Evolutionary conservation across 2,113 vertebrate genomes (phyloP).

Genomic region (Garra rufa): DNA sequence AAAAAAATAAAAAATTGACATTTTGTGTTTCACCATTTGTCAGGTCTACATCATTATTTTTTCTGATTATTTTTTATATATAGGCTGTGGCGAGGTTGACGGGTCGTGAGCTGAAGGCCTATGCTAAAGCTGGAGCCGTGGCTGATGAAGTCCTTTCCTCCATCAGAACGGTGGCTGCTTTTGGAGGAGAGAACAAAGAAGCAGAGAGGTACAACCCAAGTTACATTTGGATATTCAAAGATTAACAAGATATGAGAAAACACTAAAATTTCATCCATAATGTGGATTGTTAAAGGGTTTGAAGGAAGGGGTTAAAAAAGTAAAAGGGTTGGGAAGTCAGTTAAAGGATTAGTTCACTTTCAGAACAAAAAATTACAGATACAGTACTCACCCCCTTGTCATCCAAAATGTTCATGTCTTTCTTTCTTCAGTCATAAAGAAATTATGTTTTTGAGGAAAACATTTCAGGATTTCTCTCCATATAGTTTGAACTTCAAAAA

Average conservation of each 20-base stretch:
- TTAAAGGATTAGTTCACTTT: no score
- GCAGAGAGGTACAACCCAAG: slow-evolving; percentile 66
- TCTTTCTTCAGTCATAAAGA: no score
- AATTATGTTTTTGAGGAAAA: no score
- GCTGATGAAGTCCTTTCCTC: slow-evolving; percentile 79
- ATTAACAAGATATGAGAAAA: not conserved
- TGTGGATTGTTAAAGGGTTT: not conserved
- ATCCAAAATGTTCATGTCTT: no score
- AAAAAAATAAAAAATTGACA: no score
- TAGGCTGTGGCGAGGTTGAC: slow-evolving; percentile 74
- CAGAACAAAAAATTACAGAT: no score
- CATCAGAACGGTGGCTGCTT: slow-evolving; percentile 78
- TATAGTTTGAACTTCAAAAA: no score
- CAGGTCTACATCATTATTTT: no score
- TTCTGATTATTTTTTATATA: no score
- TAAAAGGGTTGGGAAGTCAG: not conserved
- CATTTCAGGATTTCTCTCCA: no score
- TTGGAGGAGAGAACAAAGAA: slow-evolving; percentile 79
- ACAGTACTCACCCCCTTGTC: no score
- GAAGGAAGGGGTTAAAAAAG: not conserved
- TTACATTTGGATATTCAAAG: not conserved
- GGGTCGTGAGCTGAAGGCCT: slow-evolving; percentile 73
- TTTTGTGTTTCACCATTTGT: no score
- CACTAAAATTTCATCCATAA: not conserved
- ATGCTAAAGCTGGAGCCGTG: slow-evolving; percentile 78